Percentiles rank a stretch among this genome's conserved stretches.
phyloP scores from a whole-genome alignment of 2,797 vertebrate genomes.

The Channa striata region DNA sequence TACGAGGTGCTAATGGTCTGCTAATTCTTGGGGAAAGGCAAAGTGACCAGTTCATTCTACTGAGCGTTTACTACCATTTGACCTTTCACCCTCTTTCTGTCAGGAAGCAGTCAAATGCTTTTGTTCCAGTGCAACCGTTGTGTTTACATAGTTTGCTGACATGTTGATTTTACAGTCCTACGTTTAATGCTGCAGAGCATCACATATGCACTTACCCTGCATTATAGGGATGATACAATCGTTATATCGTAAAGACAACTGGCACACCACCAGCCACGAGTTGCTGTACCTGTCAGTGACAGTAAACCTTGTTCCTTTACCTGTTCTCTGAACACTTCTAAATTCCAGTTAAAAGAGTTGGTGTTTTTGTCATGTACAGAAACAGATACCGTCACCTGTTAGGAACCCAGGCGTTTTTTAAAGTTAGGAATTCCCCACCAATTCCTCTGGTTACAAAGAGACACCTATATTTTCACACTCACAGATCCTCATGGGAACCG shows the following conservation, averaged over 20 bases:
- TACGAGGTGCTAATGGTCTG: constrained; percentile 83
- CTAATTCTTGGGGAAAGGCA: constrained; percentile 78
- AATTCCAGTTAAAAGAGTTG: no score
- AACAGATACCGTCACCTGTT: no score
- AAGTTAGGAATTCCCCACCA: no score
- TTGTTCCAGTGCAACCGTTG: constrained; percentile 24
- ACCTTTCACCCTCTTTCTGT: constrained; percentile 67
- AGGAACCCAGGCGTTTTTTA: no score
- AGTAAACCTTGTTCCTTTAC: not conserved
- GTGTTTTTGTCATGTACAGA: no score
- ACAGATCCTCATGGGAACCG: no score
- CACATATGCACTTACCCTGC: constrained; percentile 5
- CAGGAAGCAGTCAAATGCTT: constrained; percentile 48
- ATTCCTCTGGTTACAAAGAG: no score
- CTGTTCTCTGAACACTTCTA: no score
- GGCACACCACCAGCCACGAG: not conserved
- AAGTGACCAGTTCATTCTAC: constrained; percentile 80
- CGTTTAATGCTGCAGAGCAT: not conserved
- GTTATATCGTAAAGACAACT: not conserved
- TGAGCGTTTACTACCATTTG: constrained; percentile 76
- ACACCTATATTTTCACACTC: no score
- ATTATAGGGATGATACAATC: not conserved
- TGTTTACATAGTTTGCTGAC: constrained; percentile 39
- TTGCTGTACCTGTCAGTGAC: not conserved
- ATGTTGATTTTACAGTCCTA: constrained; percentile 21